These are phyloP conservation scores for Lasiurus cinereus DNA, from an alignment of 2,113 vertebrate genomes.

Conservation along the genomic window DNA sequence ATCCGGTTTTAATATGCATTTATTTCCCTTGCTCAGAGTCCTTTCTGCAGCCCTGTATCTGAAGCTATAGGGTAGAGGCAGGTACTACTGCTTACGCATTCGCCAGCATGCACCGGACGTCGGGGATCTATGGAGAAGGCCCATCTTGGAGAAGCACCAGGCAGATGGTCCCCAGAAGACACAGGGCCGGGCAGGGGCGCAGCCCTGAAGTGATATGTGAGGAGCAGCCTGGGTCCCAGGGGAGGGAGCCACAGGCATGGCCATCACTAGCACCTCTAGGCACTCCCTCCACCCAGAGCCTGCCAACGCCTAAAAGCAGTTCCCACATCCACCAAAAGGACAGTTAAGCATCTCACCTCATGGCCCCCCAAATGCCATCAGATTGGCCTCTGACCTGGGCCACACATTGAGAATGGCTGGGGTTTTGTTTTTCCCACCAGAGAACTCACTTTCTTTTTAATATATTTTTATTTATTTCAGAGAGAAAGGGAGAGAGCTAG, in stretches of 20 bases:
- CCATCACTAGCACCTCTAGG: accelerated
- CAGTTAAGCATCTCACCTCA: accelerated
- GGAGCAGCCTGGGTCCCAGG: neutral
- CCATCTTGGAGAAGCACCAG: neutral
- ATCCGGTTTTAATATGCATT: neutral
- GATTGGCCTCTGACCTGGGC: neutral
- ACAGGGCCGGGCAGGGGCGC: accelerated
- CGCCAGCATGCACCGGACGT: accelerated
- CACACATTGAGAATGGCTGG: accelerated
- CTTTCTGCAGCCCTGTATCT: neutral
- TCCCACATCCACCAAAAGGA: neutral
- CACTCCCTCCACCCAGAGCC: neutral
- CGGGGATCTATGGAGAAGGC: neutral
- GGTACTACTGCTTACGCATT: accelerated
- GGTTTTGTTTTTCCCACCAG: neutral
- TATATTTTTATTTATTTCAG: no score
- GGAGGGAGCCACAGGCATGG: accelerated
- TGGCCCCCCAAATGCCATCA: accelerated
- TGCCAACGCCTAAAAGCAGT: neutral
- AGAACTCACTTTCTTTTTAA: no score
- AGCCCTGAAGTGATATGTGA: accelerated
- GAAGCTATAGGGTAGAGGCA: accelerated
- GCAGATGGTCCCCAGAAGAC: neutral
- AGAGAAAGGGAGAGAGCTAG: no score
- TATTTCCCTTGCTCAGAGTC: neutral